phyloP scores from a whole-genome alignment of 2,888 invertebrate genomes.

The Scelioninae gen. 2 region DNA sequence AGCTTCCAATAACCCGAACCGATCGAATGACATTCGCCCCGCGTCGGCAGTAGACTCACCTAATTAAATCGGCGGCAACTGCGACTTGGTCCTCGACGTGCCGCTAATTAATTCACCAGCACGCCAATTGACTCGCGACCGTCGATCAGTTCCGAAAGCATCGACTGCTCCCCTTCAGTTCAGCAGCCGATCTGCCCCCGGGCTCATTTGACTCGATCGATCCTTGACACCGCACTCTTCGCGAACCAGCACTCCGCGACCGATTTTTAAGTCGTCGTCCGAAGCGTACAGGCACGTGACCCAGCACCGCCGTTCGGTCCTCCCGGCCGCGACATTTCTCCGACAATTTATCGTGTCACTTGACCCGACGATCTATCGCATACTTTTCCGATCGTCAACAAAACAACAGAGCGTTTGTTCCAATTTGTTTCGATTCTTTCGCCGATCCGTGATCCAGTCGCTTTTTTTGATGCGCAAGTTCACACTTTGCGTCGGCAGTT shows the following conservation, averaged over 20 bases:
- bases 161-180: constrained; percentile 31
- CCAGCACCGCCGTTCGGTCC: too few species aligned
- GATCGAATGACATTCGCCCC: constrained; percentile 6
- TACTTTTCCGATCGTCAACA: too few species aligned
- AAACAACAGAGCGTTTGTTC: too few species aligned
- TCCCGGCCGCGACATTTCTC: too few species aligned
- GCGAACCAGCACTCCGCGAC: constrained; percentile 8
- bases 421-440: too few species aligned
- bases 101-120: constrained; percentile 49
- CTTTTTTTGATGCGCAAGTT: too few species aligned
- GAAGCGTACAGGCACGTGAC: too few species aligned
- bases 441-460: too few species aligned
- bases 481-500: neutral
- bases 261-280: neutral
- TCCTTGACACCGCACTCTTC: constrained; percentile 41
- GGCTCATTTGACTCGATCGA: constrained; percentile 35
- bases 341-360: too few species aligned
- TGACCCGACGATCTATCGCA: too few species aligned
- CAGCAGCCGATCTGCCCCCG: constrained; percentile 25
- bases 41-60: constrained; percentile 58
- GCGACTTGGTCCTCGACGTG: constrained; percentile 47
- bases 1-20: constrained; percentile 6
- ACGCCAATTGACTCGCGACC: constrained; percentile 38
- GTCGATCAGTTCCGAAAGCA: constrained; percentile 37
- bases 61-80: constrained; percentile 44